Conservation (phyloP, 2,113 vertebrate genomes). For the Sapayoa aenigma region DNA sequence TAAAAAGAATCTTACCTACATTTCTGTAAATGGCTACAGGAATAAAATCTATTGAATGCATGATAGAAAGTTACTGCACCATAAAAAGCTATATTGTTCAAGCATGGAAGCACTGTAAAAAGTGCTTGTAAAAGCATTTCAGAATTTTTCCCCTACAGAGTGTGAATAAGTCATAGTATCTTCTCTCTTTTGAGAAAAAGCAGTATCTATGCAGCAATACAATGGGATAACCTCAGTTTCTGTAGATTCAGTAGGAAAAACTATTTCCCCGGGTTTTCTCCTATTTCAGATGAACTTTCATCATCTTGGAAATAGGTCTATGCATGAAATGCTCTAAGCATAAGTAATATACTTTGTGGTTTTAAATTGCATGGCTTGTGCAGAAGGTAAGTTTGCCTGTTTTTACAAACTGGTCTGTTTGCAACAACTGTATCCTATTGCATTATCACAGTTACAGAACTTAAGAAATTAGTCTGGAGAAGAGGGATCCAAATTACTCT, state of each 20-base stretch:
- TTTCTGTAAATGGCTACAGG: constrained; percentile 2
- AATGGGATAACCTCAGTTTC: not conserved
- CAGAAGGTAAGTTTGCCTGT: not conserved
- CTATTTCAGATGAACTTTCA: not conserved
- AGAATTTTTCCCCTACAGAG: not conserved
- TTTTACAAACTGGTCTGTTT: not conserved
- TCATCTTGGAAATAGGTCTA: not conserved
- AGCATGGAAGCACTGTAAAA: not conserved
- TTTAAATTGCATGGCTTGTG: not conserved
- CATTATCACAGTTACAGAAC: not conserved
- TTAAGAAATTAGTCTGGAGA: not conserved
- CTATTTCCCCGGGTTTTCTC: not conserved
- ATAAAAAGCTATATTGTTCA: constrained; percentile 7
- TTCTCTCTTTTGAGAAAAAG: not conserved
- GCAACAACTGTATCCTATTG: not conserved
- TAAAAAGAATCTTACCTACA: not conserved
- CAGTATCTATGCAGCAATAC: not conserved
- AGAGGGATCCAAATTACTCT: not conserved
- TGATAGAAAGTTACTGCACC: constrained; percentile 27
- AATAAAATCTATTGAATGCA: constrained; percentile 18
- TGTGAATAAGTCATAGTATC: not conserved
- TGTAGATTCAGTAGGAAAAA: not conserved
- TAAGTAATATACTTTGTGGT: not conserved
- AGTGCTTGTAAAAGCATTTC: constrained; percentile 25
- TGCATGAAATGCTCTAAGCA: not conserved